Conservation (phyloP, 1,140 invertebrate genomes). For the Macrosteles quadrilineatus region DNA sequence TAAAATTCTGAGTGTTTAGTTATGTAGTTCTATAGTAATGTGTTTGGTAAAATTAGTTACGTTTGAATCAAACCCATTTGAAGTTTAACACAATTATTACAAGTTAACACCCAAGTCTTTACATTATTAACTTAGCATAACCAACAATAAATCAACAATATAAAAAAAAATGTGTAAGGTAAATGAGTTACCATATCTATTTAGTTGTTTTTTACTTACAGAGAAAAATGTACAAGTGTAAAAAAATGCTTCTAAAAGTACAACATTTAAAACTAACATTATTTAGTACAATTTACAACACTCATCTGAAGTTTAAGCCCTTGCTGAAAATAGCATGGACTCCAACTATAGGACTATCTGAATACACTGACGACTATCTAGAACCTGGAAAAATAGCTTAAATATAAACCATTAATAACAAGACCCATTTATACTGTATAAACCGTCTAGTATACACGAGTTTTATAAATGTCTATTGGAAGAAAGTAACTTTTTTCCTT, state of each 20-base stretch:
- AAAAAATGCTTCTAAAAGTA: conserved; percentile 16
- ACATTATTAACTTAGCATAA: too few species aligned
- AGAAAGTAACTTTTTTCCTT: too few species aligned
- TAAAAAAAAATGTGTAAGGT: too few species aligned
- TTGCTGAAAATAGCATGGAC: background rate
- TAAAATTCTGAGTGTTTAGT: too few species aligned
- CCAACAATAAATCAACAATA: too few species aligned
- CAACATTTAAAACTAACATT: conserved; percentile 20
- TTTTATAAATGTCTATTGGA: background rate
- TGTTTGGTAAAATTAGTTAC: too few species aligned
- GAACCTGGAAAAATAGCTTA: conserved; percentile 7
- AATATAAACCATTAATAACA: conserved; percentile 12
- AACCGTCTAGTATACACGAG: conserved; percentile 5
- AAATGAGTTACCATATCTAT: too few species aligned
- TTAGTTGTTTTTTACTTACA: too few species aligned
- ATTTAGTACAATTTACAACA: conserved; percentile 19
- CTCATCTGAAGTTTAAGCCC: background rate
- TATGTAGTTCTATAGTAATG: too few species aligned
- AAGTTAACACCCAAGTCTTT: too few species aligned
- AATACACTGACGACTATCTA: background rate
- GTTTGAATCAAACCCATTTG: too few species aligned
- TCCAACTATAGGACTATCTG: background rate
- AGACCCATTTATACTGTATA: background rate
- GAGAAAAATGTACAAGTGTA: conserved; percentile 18
- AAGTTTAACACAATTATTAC: too few species aligned